Conservation (phyloP, 2,797 vertebrate genomes). For the Rhynchotus rufescens region DNA sequence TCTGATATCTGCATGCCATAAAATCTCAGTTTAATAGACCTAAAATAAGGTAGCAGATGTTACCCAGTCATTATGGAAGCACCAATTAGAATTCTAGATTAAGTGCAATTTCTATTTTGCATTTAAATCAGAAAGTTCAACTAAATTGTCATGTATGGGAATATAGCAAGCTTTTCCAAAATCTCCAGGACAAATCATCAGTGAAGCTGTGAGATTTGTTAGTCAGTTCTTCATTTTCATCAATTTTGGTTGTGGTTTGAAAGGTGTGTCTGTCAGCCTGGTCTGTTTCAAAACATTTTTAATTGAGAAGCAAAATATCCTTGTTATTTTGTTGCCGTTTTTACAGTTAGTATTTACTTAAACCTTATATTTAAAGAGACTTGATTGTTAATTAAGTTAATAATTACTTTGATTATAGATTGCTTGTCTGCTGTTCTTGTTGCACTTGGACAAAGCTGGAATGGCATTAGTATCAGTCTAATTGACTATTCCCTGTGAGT, state of each 20-base stretch:
- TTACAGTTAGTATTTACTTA: neutral
- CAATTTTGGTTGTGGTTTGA: neutral
- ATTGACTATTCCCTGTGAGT: neutral
- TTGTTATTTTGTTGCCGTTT: neutral
- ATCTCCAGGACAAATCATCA: neutral
- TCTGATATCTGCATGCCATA: neutral
- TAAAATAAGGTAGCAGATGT: neutral
- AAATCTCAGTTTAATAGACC: neutral
- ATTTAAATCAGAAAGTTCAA: neutral
- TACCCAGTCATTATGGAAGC: neutral
- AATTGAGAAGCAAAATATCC: neutral
- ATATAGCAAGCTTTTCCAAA: neutral
- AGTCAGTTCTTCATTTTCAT: neutral
- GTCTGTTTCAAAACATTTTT: neutral
- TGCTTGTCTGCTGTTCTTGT: neutral
- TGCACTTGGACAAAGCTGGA: neutral
- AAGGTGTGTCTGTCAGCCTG: neutral
- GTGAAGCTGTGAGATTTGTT: neutral
- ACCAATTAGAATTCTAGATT: neutral
- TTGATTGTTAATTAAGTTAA: constrained; percentile 1
- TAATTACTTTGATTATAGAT: constrained; percentile 27
- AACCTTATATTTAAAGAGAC: neutral
- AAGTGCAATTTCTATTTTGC: neutral
- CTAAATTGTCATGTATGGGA: neutral
- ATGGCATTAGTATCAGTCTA: neutral